phyloP scores from a whole-genome alignment of 2,113 vertebrate genomes.

The Speoplatyrhinus poulsoni region DNA sequence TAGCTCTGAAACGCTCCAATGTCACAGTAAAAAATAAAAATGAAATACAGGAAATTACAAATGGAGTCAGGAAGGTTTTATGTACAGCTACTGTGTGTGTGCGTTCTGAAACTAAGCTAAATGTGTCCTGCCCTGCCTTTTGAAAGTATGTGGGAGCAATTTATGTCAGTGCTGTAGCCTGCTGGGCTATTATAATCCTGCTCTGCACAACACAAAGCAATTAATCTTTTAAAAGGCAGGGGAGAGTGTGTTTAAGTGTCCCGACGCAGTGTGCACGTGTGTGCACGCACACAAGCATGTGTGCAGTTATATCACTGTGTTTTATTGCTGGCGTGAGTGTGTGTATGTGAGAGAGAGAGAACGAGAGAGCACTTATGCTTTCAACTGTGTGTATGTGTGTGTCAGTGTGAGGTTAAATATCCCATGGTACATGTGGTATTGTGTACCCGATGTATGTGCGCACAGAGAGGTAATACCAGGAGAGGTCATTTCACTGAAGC shows the following conservation, averaged over 20 bases:
- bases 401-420: constrained; percentile 3
- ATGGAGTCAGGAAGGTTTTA: neutral
- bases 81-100: neutral
- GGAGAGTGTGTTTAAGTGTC: constrained; percentile 10
- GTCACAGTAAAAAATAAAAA: neutral
- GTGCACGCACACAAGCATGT: neutral
- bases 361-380: neutral
- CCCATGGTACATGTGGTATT: neutral
- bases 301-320: neutral
- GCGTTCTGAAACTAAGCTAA: constrained; percentile 50
- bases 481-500: constrained; percentile 52
- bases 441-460: constrained; percentile 4
- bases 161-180: constrained; percentile 61
- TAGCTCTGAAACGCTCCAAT: too few species aligned
- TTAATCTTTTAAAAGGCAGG: constrained; percentile 71
- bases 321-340: neutral
- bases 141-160: constrained; percentile 59
- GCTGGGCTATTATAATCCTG: constrained; percentile 64
- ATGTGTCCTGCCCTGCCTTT: constrained; percentile 44
- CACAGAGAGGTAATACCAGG: constrained; percentile 52
- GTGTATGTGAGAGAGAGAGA: neutral
- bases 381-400: neutral
- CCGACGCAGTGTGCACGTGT: neutral
- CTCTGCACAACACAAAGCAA: constrained; percentile 67
- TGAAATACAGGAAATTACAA: neutral